Evolutionary conservation across 2,888 invertebrate genomes (phyloP), one percentile per base, ranked within the genome.

Genomic region (Brachypalpus laphriformis): DNA sequence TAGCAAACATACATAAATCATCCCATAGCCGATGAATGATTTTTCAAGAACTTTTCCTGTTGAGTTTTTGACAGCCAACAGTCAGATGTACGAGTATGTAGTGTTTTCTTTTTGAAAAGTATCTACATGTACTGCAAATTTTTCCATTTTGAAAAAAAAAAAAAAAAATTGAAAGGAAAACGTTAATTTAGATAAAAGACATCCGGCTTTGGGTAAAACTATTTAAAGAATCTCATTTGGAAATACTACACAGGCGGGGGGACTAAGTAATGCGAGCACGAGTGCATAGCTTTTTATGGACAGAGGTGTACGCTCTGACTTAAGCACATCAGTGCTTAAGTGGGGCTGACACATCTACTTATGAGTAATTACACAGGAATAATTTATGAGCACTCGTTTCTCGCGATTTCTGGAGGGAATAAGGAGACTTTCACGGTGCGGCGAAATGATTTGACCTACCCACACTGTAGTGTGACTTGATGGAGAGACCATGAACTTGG

Each of bases 301-400:
- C 54, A 70, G 80, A 80, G 83, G 68, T 77, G 77, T 51, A 49
- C 51, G 54, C 49, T n/a, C n/a, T 71, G 61, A 66, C 47, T 75
- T 78, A 20, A 57, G 59, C 66, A 68, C 31, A 72, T 72, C 66
- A 61, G 34, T 34, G 61, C 78, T 83, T 83, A 83, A 83, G 83
- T 83, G 83, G 51, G 49, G 25, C 70, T 83, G 83, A 83, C 83
- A 83, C 77, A 74, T 70, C 74, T 80, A 57, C 66, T 83, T 83
- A 63, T 80, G 80, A 80, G 83, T 80, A 83, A 83, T 83, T 83
- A 83, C 80, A 74, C 74, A 37, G 51, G 63, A 78, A 83, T 83
- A 83, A 83, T 83, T 83, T 83, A 83, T 70, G 80, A 63, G 72
- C 56, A 28, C 14, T 54, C 51, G 22, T 20, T 9, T 45, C 25